Evolutionary conservation across 2,888 invertebrate genomes (phyloP).

Genomic region (Branchipolynoe longqiensis): DNA sequence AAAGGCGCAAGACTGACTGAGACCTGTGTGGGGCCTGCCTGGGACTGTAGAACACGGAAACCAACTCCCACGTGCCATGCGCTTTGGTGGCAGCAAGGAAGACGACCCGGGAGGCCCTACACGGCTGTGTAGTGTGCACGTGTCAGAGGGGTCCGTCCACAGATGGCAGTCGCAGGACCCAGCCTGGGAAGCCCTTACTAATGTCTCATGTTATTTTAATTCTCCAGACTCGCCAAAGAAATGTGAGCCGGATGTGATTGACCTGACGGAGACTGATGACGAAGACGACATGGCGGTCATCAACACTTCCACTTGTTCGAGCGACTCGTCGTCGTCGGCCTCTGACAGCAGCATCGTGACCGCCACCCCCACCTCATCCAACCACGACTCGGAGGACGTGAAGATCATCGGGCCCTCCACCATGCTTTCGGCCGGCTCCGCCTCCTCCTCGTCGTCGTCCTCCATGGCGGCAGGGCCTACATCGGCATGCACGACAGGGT

Average conservation of each 20-base stretch:
- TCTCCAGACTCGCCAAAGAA: conserved; percentile 55
- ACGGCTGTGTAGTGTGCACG: no score
- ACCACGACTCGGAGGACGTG: conserved; percentile 35
- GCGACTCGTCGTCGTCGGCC: conserved; percentile 5
- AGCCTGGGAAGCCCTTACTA: no score
- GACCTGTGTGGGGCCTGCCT: no score
- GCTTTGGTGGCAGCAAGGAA: no score
- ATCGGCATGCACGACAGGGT: conserved; percentile 54
- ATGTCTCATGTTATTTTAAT: neutral
- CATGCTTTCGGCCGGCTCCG: neutral
- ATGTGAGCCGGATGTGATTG: conserved; percentile 64
- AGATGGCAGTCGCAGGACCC: no score
- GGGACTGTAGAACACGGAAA: no score
- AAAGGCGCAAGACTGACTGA: no score
- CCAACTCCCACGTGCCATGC: no score
- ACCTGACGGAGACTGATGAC: conserved; percentile 66
- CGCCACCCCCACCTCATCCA: conserved; percentile 23
- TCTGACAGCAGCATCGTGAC: conserved; percentile 2
- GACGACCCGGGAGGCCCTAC: no score
- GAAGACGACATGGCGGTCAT: conserved; percentile 60
- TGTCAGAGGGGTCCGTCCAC: no score
- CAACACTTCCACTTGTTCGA: conserved; percentile 38
- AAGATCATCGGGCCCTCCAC: conserved; percentile 53
- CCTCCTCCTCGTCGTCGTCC: conserved; percentile 30
- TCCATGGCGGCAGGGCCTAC: conserved; percentile 13